phyloP scores from a whole-genome alignment of 2,888 invertebrate species.

The Chironomus tentans region DNA sequence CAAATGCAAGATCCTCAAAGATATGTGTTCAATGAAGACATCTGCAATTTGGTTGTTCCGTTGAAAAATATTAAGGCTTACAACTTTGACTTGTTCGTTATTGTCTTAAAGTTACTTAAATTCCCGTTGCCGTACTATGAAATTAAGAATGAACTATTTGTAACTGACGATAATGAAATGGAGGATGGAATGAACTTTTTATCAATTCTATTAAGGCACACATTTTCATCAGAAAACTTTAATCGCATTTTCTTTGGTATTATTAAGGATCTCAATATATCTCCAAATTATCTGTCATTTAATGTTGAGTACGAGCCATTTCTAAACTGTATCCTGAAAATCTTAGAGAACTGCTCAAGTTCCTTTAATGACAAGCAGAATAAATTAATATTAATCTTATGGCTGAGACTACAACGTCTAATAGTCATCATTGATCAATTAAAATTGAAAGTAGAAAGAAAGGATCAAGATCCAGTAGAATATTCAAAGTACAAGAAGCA shows the following conservation, averaged over 20 bases:
- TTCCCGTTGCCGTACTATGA: constrained; percentile 49
- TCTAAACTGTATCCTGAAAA: neutral
- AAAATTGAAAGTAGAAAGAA: constrained; percentile 40
- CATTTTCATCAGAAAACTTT: neutral
- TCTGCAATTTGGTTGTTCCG: constrained; percentile 60
- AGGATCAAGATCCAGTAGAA: constrained; percentile 31
- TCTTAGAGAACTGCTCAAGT: neutral
- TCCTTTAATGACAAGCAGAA: constrained; percentile 14
- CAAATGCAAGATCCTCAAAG: constrained; percentile 54
- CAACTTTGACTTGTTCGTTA: constrained; percentile 50
- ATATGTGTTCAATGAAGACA: constrained; percentile 53
- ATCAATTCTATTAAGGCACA: neutral
- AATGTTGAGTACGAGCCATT: constrained; percentile 14
- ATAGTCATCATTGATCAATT: constrained; percentile 45
- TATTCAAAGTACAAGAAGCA: constrained; percentile 33
- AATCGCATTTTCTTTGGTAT: neutral
- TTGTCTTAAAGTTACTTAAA: constrained; percentile 48
- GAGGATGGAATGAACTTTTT: constrained; percentile 33
- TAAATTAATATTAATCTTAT: constrained; percentile 50
- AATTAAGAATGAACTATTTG: constrained; percentile 39
- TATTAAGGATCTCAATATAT: constrained; percentile 14
- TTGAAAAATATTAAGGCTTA: constrained; percentile 47
- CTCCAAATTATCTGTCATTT: constrained; percentile 15
- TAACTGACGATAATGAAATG: constrained; percentile 35
- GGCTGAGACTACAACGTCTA: constrained; percentile 53